These are phyloP conservation scores for Gerris buenoi DNA, from an alignment of 1,140 invertebrate species.

Conservation along the genomic window DNA sequence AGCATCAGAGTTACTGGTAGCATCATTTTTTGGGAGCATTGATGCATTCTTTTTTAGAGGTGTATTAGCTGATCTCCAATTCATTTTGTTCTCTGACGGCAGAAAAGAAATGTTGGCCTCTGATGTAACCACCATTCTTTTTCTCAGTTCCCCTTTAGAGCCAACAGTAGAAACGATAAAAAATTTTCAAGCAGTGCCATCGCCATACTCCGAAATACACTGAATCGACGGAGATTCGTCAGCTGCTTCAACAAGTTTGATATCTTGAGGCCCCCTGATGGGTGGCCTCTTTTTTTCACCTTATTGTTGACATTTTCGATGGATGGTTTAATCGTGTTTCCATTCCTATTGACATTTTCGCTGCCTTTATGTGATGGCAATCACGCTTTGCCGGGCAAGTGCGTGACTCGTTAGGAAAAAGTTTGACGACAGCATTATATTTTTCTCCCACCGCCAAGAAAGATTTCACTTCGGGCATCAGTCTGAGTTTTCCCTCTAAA, in stretches of 20 bases:
- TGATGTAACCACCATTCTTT: neutral
- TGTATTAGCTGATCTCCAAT: neutral
- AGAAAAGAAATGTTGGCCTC: neutral
- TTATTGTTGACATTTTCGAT: constrained; percentile 7
- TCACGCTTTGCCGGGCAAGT: neutral
- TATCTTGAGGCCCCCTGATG: neutral
- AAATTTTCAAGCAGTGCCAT: neutral
- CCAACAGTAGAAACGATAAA: neutral
- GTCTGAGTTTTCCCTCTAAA: neutral
- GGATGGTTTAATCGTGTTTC: constrained; percentile 9
- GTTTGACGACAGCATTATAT: neutral
- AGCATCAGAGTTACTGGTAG: neutral
- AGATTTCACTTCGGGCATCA: neutral
- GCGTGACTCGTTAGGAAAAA: neutral
- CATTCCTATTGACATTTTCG: neutral
- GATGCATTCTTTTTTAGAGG: neutral
- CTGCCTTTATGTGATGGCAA: neutral
- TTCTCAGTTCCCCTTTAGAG: neutral
- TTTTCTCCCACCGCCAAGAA: neutral
- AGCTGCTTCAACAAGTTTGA: neutral
- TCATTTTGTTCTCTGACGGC: neutral
- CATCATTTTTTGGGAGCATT: neutral
- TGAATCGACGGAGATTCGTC: neutral
- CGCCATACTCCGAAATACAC: neutral
- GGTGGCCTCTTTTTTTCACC: neutral